Percentiles rank a stretch among this genome's conserved stretches.
Conservation (phyloP, 64 coral and sea anemone genomes). For the Stichodactyla helianthus region DNA sequence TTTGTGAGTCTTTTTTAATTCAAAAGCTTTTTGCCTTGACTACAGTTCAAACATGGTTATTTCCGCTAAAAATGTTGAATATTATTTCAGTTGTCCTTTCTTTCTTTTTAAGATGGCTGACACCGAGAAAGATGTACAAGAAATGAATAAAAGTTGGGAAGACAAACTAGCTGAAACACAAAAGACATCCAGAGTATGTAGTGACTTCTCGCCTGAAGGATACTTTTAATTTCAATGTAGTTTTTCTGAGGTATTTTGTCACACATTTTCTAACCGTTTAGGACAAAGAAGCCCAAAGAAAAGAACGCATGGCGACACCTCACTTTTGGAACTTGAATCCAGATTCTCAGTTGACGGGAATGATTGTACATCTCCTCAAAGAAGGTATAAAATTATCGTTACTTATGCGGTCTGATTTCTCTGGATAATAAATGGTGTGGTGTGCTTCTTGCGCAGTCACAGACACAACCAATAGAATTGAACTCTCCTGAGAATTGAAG, state of each 20-base stretch:
- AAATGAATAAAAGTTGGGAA: conserved; percentile 91
- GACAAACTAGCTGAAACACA: conserved; percentile 73
- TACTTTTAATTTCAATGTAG: too few species aligned
- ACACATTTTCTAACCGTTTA: neutral
- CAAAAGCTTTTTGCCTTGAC: conserved; percentile 33
- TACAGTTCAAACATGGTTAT: conserved; percentile 82
- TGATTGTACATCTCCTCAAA: conserved; percentile 88
- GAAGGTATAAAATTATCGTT: conserved; percentile 33
- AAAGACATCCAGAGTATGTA: conserved; percentile 40
- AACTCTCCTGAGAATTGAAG: too few species aligned
- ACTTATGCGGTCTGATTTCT: too few species aligned
- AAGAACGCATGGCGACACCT: conserved; percentile 81
- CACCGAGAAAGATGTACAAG: conserved; percentile 59
- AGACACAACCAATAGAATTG: too few species aligned
- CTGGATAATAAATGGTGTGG: too few species aligned
- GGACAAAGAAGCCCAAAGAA: conserved; percentile 85
- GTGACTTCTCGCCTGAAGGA: neutral
- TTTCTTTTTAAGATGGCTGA: conserved; percentile 59
- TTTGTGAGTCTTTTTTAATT: neutral
- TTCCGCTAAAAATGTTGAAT: conserved; percentile 60
- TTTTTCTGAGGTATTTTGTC: too few species aligned
- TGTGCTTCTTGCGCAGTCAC: too few species aligned
- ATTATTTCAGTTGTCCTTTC: neutral
- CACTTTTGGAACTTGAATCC: conserved; percentile 98
- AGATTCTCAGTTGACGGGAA: conserved; percentile 90